A percentile compares a stretch with the other conserved stretches of the same genome.
Conservation (phyloP, 2,113 vertebrate species). For the Chrysemys picta region DNA sequence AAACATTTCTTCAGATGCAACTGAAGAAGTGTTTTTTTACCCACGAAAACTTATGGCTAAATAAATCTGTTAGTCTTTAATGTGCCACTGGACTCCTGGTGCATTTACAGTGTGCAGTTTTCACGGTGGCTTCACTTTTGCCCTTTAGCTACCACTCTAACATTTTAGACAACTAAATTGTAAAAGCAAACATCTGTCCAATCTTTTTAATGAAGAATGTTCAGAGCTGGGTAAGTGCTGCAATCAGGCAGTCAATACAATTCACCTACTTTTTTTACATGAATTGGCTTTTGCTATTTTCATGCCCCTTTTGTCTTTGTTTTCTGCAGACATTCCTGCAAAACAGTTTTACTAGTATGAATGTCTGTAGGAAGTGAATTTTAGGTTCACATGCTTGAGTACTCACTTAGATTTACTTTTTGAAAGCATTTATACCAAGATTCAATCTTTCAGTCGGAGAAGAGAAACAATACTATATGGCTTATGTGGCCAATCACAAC, state of each 20-base stretch:
- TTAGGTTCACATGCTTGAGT: not conserved
- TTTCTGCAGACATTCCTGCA: not conserved
- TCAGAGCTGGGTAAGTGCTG: not conserved
- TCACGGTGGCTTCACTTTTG: no score
- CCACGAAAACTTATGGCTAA: no score
- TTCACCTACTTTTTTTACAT: not conserved
- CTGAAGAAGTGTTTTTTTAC: no score
- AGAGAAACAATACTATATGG: not conserved
- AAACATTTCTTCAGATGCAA: no score
- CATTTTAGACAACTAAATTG: not conserved
- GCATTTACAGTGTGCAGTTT: no score
- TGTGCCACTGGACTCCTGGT: no score
- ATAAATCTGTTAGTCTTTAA: no score
- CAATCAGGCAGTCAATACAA: not conserved
- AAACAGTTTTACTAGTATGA: not conserved
- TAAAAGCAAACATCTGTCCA: not conserved
- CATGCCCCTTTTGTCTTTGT: not conserved
- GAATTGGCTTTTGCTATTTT: not conserved
- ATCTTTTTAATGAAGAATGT: not conserved
- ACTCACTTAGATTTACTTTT: not conserved
- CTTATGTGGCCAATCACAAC: not conserved
- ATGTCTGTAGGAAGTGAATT: not conserved
- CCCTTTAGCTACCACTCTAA: not conserved
- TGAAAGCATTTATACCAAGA: not conserved
- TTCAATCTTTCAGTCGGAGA: not conserved